Evolutionary conservation across 2,797 vertebrate species (phyloP).

Genomic region (Halcyon smyrnensis): DNA sequence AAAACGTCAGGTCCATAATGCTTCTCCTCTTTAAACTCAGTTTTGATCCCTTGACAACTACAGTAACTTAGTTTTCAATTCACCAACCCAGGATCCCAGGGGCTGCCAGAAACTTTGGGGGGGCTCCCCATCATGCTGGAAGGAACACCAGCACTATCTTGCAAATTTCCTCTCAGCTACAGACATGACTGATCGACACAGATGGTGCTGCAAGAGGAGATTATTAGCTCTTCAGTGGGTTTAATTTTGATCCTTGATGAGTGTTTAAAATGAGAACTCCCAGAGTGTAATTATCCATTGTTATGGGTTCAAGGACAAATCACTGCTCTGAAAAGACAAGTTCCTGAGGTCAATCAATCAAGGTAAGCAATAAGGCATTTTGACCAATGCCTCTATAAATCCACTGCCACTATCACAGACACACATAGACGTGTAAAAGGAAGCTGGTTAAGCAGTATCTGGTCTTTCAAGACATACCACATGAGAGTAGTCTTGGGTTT

Average conservation of each 20-base stretch:
- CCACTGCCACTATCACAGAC: neutral
- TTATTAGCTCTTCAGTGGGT: slow-evolving; percentile 46
- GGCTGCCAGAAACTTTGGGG: slow-evolving; percentile 8
- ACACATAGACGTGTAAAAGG: neutral
- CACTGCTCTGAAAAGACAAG: neutral
- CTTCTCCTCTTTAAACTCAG: slow-evolving; percentile 23
- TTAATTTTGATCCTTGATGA: slow-evolving; percentile 61
- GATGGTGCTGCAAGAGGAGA: slow-evolving; percentile 48
- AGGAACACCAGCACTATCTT: neutral
- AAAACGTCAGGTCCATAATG: neutral
- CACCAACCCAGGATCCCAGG: neutral
- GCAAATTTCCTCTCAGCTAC: slow-evolving; percentile 27
- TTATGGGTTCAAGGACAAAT: slow-evolving; percentile 35
- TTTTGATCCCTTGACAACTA: slow-evolving; percentile 20
- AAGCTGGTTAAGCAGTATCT: neutral
- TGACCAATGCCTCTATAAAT: neutral
- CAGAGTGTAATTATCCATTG: slow-evolving; percentile 19
- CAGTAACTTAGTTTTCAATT: slow-evolving; percentile 31
- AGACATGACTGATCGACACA: slow-evolving; percentile 47
- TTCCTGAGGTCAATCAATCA: neutral
- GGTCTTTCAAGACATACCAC: neutral
- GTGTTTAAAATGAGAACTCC: slow-evolving; percentile 42
- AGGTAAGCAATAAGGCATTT: neutral
- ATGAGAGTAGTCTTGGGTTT: neutral
- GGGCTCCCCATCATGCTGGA: neutral